Base-by-base conservation (phyloP, 2,113 vertebrate genomes). In the Pteropus alecto region DNA sequence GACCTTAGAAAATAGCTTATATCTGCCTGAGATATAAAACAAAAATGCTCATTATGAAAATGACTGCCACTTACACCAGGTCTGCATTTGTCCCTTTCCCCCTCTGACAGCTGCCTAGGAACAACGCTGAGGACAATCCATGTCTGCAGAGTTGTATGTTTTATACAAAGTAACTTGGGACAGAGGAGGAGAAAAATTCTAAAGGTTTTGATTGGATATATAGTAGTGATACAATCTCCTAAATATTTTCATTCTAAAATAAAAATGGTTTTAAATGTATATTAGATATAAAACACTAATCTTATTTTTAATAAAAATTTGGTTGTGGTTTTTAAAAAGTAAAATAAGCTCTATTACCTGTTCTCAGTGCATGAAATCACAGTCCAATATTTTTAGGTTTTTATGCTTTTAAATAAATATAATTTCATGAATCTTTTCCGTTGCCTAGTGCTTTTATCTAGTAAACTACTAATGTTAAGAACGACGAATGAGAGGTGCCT, bases 191-290 rank as follows among this genome's bases (percentile, higher is more conserved):
- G n/a, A 16, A 67, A 81, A 94, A n/a, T 28, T 18, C 13, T 63
- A 48, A 87, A 77, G 70, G 58, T 35, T 90, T 35, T 56, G 10
- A 78, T 51, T 61, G 19, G n/a, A 3, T 70, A 63, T 56, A 13
- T 3, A 35, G 41, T 77, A 94, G 70, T 65, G 30, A 79, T 61
- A 70, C 15, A 48, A 68, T 9, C 22, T 77, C n/a, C n/a, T n/a
- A 82, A 88, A 65, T 77, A 77, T 84, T 70, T 88, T 85, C 21
- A 94, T 92, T 93, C 93, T 28, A 74, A 96, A 85, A 79, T 81
- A 81, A 90, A 97, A 77, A 61, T 21, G 30, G 6, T 48, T 93
- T 90, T 58, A 56, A 74, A 33, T 58, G 6, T 63, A 43, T 9
- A 76, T 43, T 48, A 78, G 2, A 79, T 22, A 14, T 82, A 41